Conservation (phyloP, 2,797 vertebrate genomes). For the Strix occidentalis region DNA sequence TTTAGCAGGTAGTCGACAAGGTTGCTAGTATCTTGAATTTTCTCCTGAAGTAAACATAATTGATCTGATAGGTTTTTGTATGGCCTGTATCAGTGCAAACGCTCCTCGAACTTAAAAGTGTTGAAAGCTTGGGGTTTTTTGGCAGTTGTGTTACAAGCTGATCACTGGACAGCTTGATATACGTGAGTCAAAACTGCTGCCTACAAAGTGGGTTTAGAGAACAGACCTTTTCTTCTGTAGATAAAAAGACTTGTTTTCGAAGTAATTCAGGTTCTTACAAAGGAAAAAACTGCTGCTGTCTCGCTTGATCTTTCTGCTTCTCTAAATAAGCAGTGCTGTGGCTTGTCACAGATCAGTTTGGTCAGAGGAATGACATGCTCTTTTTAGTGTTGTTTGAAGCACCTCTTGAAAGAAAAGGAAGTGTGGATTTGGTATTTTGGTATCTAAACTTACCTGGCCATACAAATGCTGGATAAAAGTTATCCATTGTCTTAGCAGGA, state of each 20-base stretch:
- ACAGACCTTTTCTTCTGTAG: not conserved
- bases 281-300: not conserved
- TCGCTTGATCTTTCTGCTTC: not conserved
- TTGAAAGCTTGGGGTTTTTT: not conserved
- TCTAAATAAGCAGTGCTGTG: not conserved
- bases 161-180: not conserved
- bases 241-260: not conserved
- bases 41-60: not conserved
- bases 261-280: not conserved
- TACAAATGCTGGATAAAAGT: not conserved
- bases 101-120: not conserved
- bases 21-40: not conserved
- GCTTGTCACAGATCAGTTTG: not conserved
- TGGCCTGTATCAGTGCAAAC: not conserved
- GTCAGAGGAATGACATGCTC: not conserved
- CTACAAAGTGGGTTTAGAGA: not conserved
- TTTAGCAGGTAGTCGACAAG: not conserved
- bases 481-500: not conserved
- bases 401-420: not conserved
- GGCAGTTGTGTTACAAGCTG: not conserved
- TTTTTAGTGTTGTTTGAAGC: not conserved
- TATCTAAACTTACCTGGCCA: not conserved
- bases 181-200: not conserved
- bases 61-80: not conserved
- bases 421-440: not conserved